Base-by-base conservation (phyloP, 2,888 invertebrate species). In the Lithosia quadra region DNA sequence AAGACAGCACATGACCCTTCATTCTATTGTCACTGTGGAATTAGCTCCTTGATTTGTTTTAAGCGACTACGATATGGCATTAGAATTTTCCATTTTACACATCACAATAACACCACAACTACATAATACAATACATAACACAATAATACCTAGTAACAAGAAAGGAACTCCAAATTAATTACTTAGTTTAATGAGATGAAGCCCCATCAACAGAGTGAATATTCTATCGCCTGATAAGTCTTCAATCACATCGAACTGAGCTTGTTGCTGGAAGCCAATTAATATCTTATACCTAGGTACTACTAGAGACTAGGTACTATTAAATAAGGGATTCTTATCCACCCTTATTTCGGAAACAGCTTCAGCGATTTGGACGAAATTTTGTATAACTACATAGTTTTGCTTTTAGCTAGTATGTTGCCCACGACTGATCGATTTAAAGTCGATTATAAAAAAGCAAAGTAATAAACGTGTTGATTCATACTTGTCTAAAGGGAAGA, bases 151-250 rank as follows among this genome's bases (percentile, higher is more conserved):
- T 24, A 56, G n/a, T n/a, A 49, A 8, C 8, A n/a, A n/a, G 18
- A 18, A 2, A 9, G 8, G 7, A 4, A 28, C 28, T 28, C 24
- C 1, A 24, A 56, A 56, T 56, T 56, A 28, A 28, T 28, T 56
- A 28, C 24, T 15, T 22, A 10, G 21, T 63, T 55, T 53, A 53
- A 34, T 15, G n/a, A 53, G 53, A 63, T 55, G 53, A 55, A 58
- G 53, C 15, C 33, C 34, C 21, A 63, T 49, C 34, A 53, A 34
- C 13, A 34, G 21, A 4, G 53, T 63, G n/a, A 62, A 49, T 28
- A 49, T 13, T 21, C 15, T 13, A 55, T 15, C 28, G 11, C 49
- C 34, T 53, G 13, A 53, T 53, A 22, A 8, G 34, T n/a, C 28
- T 22, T 53, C 33, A 53, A 33, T 34, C 49, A 49, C 9, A 49